Evolutionary conservation across 2,797 vertebrate genomes (phyloP).

Genomic region (Epinephelus awoara): DNA sequence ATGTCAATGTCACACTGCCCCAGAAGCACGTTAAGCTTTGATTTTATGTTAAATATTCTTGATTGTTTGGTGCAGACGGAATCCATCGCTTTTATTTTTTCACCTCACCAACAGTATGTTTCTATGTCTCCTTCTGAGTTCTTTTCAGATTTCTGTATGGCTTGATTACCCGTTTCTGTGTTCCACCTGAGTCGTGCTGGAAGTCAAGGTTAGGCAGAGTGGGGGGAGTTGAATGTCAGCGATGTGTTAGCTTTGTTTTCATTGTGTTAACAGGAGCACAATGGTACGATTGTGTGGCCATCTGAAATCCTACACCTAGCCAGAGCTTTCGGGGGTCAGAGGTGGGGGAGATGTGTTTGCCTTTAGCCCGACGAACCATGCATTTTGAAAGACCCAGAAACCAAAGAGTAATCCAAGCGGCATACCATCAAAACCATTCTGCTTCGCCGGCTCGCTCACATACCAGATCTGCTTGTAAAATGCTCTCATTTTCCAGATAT

Average conservation of each 20-base stretch:
- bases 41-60: constrained; percentile 23
- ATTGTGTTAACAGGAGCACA: constrained; percentile 82
- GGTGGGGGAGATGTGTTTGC: constrained; percentile 72
- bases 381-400: constrained; percentile 70
- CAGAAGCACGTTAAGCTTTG: constrained; percentile 8
- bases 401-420: constrained; percentile 63
- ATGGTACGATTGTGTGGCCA: constrained; percentile 79
- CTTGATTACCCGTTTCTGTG: constrained; percentile 29
- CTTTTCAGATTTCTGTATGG: neutral
- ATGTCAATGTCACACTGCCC: neutral
- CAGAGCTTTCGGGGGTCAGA: constrained; percentile 75
- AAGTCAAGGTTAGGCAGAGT: constrained; percentile 69
- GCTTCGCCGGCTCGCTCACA: constrained; percentile 28
- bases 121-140: neutral
- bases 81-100: neutral
- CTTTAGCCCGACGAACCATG: constrained; percentile 64
- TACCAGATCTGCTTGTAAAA: constrained; percentile 51
- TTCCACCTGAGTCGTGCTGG: constrained; percentile 60
- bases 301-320: constrained; percentile 82
- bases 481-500: constrained; percentile 52
- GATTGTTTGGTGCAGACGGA: neutral
- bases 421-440: constrained; percentile 57
- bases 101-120: neutral
- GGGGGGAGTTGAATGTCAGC: constrained; percentile 67
- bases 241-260: constrained; percentile 82